Base-by-base conservation (phyloP, 2,113 vertebrate species). In the Corythaixoides concolor region DNA sequence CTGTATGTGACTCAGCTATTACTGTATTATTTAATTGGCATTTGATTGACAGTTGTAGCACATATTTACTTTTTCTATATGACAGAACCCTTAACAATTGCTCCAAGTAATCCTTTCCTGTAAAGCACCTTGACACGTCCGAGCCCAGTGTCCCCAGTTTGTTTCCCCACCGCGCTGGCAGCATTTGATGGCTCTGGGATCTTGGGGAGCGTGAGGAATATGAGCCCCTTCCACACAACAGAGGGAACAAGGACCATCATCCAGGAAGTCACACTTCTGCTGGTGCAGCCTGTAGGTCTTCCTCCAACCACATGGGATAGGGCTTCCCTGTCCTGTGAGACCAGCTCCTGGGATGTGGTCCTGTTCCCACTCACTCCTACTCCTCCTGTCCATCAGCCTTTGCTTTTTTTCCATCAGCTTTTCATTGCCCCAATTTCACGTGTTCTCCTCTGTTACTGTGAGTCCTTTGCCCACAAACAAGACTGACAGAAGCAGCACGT, bases 231-330 rank as follows among this genome's bases (percentile, higher is more conserved):
- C 26, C 13, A 23, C 24, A 22, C 6, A 50, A 4, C 5, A 73
- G 15, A 2, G 2, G 37, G 55, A 84, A 72, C 0, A 0, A 28
- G 41, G 20, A 32, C 6, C 2, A 3, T 60, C 33, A 23, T 1
- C 22, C 2, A 8, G 28, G 16, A 88, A 80, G 12, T 28, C 30
- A 47, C 17, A 4, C 0, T 1, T 39, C 33, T 73, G 16, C 47
- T 6, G 10, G 7, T 0, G 0, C 28, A 63, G 47, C 35, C 30
- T 0, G 0, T 6, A 35, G 28, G 8, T 63, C 19, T 50, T 78
- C 16, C 10, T 78, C 13, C 28, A 60, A 23, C 19, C 21, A n/a
- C 35, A n/a, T 0, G 14, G 2, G 10, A 33, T 60, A 23, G 43
- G 8, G 6, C 13, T 67, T 79, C 15, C 32, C 49, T 49, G 23